Percentiles rank a stretch among this genome's conserved stretches.
These are phyloP conservation scores for Hanleya hanleyi DNA, from an alignment of 2,888 invertebrate genomes.

Conservation along the genomic window DNA sequence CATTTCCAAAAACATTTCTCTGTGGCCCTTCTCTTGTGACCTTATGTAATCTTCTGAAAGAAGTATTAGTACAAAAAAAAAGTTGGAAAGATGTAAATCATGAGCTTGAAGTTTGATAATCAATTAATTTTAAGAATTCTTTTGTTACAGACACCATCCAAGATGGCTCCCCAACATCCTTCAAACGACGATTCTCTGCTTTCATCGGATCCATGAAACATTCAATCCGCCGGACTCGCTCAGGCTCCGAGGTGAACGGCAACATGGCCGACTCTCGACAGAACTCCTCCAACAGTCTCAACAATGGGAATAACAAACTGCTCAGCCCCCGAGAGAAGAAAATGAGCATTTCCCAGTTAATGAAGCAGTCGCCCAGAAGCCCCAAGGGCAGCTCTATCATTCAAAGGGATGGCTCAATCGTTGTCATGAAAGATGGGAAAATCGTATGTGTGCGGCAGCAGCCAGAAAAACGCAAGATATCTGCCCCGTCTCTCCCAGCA, in stretches of 20 bases:
- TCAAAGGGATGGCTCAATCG: slow-evolving; percentile 55
- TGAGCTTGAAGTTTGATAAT: no score
- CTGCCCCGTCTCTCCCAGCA: not conserved
- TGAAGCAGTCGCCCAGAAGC: slow-evolving; percentile 13
- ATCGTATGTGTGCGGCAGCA: slow-evolving; percentile 57
- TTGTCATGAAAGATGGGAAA: slow-evolving; percentile 63
- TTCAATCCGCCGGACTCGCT: not conserved
- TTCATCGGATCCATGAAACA: not conserved
- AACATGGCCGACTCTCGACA: not conserved
- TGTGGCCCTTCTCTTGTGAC: no score
- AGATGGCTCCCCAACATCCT: not conserved
- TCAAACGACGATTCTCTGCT: not conserved
- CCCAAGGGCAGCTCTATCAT: slow-evolving; percentile 57
- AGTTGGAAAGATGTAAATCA: no score
- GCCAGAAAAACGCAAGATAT: not conserved
- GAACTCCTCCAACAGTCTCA: not conserved
- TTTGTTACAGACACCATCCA: slow-evolving; percentile 4
- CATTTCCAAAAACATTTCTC: no score
- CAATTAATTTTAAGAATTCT: no score
- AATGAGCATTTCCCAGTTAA: not conserved
- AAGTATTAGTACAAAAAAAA: no score
- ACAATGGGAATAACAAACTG: no score
- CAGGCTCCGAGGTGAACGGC: not conserved
- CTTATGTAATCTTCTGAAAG: no score
- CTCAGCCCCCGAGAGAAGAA: not conserved